phyloP scores from a whole-genome alignment of 2,113 vertebrate species.

The Cyrtonyx montezumae region DNA sequence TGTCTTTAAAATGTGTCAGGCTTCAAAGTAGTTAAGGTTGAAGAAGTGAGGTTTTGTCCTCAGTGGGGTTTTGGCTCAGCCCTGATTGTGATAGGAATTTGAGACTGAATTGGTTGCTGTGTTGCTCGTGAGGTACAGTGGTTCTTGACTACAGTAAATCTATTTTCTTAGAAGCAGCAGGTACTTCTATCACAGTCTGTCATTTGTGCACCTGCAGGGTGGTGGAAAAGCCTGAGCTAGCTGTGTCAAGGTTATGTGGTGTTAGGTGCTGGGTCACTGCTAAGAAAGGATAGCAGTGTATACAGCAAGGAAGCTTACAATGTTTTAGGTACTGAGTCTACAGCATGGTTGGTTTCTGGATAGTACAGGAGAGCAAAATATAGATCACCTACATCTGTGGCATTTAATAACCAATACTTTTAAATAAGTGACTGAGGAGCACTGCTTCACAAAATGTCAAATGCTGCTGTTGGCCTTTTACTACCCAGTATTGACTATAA shows the following conservation, averaged over 20 bases:
- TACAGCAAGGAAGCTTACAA: conserved; percentile 47
- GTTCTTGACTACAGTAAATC: background rate
- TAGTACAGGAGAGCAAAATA: conserved; percentile 33
- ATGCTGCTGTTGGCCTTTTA: conserved; percentile 65
- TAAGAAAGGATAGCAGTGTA: conserved; percentile 6
- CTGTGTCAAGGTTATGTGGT: conserved; percentile 39
- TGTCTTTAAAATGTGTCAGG: background rate
- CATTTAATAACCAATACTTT: conserved; percentile 82
- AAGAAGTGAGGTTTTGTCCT: background rate
- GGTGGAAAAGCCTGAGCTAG: conserved; percentile 32
- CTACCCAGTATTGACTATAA: conserved; percentile 78
- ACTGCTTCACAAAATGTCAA: conserved; percentile 83
- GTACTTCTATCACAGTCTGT: background rate
- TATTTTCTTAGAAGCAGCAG: conserved; percentile 49
- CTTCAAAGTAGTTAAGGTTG: background rate
- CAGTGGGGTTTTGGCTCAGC: background rate
- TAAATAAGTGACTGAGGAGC: conserved; percentile 80
- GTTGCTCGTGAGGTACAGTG: background rate
- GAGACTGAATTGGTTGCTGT: background rate
- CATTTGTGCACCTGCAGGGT: background rate
- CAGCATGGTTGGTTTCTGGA: conserved; percentile 50
- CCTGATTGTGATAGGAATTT: background rate
- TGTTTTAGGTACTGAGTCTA: conserved; percentile 75
- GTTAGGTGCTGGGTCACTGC: conserved; percentile 47
- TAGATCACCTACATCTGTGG: conserved; percentile 73